Percentiles rank a stretch among this genome's conserved stretches.
These are phyloP conservation scores for Aurelia sp. DNA, from an alignment of 30 jellyfish, hydroid and myxozoan species.

Conservation along the genomic window DNA sequence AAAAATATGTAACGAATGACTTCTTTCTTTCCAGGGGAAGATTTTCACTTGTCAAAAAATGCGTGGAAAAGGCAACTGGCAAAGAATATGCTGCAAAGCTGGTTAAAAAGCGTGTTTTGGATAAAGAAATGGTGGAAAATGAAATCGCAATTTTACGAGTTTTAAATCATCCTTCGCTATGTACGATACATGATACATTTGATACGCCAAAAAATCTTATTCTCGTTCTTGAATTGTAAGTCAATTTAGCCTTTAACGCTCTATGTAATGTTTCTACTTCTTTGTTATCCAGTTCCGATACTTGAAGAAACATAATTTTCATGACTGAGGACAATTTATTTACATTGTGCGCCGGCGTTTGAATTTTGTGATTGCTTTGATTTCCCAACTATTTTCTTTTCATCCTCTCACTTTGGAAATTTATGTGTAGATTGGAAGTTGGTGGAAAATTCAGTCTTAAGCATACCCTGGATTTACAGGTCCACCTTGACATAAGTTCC, in stretches of 20 bases:
- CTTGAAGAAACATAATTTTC: no score
- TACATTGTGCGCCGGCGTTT: no score
- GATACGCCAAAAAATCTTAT: slow-evolving; percentile 93
- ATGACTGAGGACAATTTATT: no score
- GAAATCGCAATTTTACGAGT: slow-evolving; percentile 88
- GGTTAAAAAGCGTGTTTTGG: slow-evolving; percentile 90
- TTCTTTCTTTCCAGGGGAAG: slow-evolving; percentile 82
- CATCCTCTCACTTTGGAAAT: no score
- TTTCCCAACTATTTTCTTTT: no score
- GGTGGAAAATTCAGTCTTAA: no score
- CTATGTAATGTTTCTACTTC: no score
- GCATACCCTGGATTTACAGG: no score
- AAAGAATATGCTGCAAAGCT: slow-evolving; percentile 95
- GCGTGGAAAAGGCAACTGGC: slow-evolving; percentile 86
- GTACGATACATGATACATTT: slow-evolving; percentile 77
- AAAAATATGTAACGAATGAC: not conserved
- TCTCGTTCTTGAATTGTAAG: slow-evolving; percentile 89
- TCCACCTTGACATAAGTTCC: no score
- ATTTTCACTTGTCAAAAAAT: slow-evolving; percentile 93
- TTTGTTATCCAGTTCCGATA: no score
- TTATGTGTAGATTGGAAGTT: no score
- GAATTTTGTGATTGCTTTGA: no score
- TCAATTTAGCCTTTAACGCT: not conserved
- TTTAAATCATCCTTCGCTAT: slow-evolving; percentile 89
- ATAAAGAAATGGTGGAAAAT: slow-evolving; percentile 93